Evolutionary conservation across 2,797 vertebrate species (phyloP).

Genomic region (Trachops cirrhosus): DNA sequence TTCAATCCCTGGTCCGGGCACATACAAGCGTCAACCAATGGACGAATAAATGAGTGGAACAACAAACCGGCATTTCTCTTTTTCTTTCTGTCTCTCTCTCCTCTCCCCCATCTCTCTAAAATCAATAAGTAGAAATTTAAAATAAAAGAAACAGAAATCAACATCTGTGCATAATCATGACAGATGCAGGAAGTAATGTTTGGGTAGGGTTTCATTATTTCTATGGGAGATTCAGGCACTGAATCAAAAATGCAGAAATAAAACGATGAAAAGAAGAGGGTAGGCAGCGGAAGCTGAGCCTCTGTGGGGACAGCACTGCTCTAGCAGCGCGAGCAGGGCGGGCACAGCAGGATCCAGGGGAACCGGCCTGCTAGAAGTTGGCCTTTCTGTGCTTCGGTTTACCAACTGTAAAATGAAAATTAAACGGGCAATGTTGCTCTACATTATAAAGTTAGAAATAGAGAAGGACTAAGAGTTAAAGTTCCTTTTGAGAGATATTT

Average conservation of each 20-base stretch:
- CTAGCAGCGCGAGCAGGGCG: fast-evolving
- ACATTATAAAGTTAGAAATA: background rate
- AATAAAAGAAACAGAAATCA: background rate
- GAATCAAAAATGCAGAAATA: background rate
- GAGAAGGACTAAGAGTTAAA: background rate
- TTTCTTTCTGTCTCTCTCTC: background rate
- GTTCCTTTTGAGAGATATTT: background rate
- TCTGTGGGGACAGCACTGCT: background rate
- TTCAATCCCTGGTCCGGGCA: background rate
- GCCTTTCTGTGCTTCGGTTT: background rate
- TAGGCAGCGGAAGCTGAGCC: background rate
- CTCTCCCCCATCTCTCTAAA: background rate
- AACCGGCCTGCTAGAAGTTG: background rate
- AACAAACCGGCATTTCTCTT: background rate
- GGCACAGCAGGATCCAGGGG: no score
- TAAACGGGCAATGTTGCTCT: background rate
- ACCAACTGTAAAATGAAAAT: background rate
- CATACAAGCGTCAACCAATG: background rate
- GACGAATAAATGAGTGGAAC: background rate
- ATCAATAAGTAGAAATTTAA: background rate
- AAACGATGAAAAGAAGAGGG: background rate
- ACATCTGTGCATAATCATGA: background rate
- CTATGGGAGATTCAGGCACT: background rate
- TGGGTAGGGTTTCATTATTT: background rate
- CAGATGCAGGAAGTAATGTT: background rate